Conservation (phyloP, 1,140 invertebrate genomes). For the Ips typographus region DNA sequence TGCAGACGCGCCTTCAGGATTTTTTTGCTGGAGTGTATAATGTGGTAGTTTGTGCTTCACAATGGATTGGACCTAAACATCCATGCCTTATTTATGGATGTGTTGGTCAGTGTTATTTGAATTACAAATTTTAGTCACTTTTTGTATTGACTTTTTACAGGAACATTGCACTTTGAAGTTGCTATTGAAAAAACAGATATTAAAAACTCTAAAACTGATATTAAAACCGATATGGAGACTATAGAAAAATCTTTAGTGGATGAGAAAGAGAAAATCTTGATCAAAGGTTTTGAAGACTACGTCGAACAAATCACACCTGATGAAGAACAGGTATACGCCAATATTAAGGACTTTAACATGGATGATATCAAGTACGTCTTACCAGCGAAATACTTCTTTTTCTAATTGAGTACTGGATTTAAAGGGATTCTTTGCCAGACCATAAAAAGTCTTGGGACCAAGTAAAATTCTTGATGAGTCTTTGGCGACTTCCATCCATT, state of each 20-base stretch:
- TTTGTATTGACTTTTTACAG: slow-evolving; percentile 27
- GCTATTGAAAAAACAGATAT: slow-evolving; percentile 41
- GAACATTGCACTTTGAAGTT: slow-evolving; percentile 43
- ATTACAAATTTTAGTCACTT: slow-evolving; percentile 10
- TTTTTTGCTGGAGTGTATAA: slow-evolving; percentile 46
- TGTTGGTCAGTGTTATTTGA: slow-evolving; percentile 40
- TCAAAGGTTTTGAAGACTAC: slow-evolving; percentile 44
- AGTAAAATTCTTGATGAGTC: slow-evolving; percentile 49
- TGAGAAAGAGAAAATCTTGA: slow-evolving; percentile 42
- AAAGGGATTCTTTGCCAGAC: slow-evolving; percentile 43
- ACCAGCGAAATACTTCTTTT: neutral
- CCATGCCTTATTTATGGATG: slow-evolving; percentile 49
- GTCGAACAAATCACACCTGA: slow-evolving; percentile 50
- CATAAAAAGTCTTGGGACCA: slow-evolving; percentile 48
- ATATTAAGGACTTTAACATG: slow-evolving; percentile 46
- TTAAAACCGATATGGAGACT: slow-evolving; percentile 44
- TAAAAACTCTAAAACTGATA: slow-evolving; percentile 41
- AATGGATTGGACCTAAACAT: slow-evolving; percentile 50
- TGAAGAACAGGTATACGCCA: slow-evolving; percentile 49
- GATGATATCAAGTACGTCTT: slow-evolving; percentile 42
- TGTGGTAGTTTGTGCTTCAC: slow-evolving; percentile 45
- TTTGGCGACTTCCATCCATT: slow-evolving; percentile 48
- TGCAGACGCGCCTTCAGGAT: slow-evolving; percentile 44
- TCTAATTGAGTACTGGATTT: slow-evolving; percentile 12
- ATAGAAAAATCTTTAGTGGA: slow-evolving; percentile 42